Evolutionary conservation across 2,888 invertebrate genomes (phyloP).

Genomic region (Melipona bicolor): DNA sequence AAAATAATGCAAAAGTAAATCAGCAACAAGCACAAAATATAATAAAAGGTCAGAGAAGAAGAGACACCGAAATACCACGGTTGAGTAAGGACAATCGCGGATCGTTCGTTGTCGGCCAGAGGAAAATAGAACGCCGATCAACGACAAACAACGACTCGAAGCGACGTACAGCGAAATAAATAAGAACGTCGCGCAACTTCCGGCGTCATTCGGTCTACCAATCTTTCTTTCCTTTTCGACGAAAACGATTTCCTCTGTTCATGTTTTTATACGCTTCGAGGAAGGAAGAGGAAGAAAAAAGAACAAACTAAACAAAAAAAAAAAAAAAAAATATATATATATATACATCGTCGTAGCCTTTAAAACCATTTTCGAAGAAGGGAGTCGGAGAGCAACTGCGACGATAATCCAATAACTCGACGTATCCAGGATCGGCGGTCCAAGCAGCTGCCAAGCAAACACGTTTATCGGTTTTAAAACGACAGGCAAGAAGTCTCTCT

Average conservation of each 20-base stretch:
- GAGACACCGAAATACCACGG: background rate
- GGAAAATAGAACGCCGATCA: background rate
- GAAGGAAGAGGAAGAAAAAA: background rate
- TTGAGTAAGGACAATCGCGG: background rate
- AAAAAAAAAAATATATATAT: slow-evolving; percentile 5
- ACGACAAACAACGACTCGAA: background rate
- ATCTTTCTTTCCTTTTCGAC: background rate
- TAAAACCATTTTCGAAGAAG: slow-evolving; percentile 45
- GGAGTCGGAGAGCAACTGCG: slow-evolving; percentile 15
- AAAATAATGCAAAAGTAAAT: background rate
- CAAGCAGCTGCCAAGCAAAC: slow-evolving; percentile 53
- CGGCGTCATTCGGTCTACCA: background rate
- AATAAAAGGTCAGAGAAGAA: background rate
- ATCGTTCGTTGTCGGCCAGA: background rate
- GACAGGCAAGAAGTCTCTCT: slow-evolving; percentile 36
- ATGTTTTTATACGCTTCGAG: background rate
- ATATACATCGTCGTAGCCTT: slow-evolving; percentile 29
- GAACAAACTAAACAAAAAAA: too few relatives aligned
- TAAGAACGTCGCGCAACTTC: background rate
- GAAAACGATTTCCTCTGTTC: slow-evolving; percentile 4
- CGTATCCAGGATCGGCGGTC: slow-evolving; percentile 53
- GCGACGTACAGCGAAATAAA: background rate
- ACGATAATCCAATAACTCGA: slow-evolving; percentile 57
- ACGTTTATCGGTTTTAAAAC: slow-evolving; percentile 64
- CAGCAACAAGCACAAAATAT: background rate